phyloP scores from a whole-genome alignment of 2,797 vertebrate genomes.

The Pantherophis vulpinus region DNA sequence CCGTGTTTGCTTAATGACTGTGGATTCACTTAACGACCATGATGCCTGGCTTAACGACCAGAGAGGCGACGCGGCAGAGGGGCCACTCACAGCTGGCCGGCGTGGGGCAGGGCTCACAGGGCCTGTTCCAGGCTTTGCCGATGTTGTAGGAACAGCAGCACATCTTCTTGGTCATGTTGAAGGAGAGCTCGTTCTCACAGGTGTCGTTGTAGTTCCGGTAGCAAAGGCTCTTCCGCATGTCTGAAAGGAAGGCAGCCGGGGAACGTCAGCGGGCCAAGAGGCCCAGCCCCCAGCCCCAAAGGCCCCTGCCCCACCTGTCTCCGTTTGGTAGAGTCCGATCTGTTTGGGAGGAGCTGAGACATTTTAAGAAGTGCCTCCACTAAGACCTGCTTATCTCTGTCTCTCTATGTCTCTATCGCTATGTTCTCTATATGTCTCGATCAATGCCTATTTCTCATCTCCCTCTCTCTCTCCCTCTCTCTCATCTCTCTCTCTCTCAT shows the following conservation, averaged over 20 bases:
- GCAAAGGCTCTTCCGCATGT: conserved; percentile 90
- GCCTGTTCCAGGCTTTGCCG: conserved; percentile 94
- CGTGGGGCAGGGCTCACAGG: conserved; percentile 88
- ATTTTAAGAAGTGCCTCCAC: neutral
- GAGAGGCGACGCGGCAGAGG: too few relatives aligned
- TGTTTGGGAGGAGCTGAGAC: neutral
- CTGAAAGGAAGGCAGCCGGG: conserved; percentile 57
- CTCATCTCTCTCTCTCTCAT: too few relatives aligned
- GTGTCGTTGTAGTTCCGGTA: conserved; percentile 91
- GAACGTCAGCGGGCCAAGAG: neutral
- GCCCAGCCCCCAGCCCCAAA: neutral
- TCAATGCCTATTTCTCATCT: too few relatives aligned
- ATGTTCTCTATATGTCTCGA: neutral
- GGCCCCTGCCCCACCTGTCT: neutral
- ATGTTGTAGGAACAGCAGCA: conserved; percentile 96
- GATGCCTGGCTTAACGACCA: too few relatives aligned
- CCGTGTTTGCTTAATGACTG: neutral
- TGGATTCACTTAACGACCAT: too few relatives aligned
- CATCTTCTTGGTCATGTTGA: conserved; percentile 94
- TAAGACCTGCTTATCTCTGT: neutral
- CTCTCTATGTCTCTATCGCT: neutral
- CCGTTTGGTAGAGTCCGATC: neutral
- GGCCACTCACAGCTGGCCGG: conserved; percentile 83
- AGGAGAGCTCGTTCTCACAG: conserved; percentile 87
- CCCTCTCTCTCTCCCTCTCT: too few relatives aligned